Base-by-base conservation (phyloP, 2,888 invertebrate species). In the Spicauda simplicius region DNA sequence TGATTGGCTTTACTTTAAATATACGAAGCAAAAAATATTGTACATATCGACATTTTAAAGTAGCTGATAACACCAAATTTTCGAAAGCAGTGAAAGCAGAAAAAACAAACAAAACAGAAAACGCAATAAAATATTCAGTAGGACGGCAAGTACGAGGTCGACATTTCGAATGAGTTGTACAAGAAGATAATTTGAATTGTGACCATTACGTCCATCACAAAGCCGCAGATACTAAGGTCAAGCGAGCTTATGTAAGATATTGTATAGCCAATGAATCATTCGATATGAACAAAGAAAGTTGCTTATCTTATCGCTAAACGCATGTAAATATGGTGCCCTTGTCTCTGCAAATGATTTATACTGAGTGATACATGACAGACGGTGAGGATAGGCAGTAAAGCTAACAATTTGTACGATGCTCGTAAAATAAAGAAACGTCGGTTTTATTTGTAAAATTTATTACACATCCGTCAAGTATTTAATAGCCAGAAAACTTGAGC, bases 261-360 rank as follows among this genome's bases (percentile, higher is more conserved):
- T 2, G 16, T 48, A 41, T 18, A 19, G 14, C 18, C 16, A 50
- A 52, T 64, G 50, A 64, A 57, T 64, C 57, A 64, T 56, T 16
- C 14, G 33, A 41, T 25, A 10, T 20, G 50, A 57, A 64, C 64
- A 64, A 64, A 56, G 57, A 64, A 57, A 64, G 64, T 33, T 30
- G 20, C 25, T 20, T 62, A 45, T 33, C 37, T 63, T 64, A 64
- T 64, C 50, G n/a, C 56, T 52, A 56, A 55, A 37, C 6, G 33
- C 19, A n/a, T 52, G 64, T 64, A 64, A 56, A 56, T 30, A 64
- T 16, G 20, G 30, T 59, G 30, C 48, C n/a, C 33, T 45, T 52
- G 57, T 50, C 50, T 6, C n/a, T 57, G n/a, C 52, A 19, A 57
- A 19, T 56, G 55, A 63, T 48, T 56, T 57, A 50, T 57, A 11